phyloP scores from a whole-genome alignment of 1,140 invertebrate genomes.

The Platyscapa corneri region DNA sequence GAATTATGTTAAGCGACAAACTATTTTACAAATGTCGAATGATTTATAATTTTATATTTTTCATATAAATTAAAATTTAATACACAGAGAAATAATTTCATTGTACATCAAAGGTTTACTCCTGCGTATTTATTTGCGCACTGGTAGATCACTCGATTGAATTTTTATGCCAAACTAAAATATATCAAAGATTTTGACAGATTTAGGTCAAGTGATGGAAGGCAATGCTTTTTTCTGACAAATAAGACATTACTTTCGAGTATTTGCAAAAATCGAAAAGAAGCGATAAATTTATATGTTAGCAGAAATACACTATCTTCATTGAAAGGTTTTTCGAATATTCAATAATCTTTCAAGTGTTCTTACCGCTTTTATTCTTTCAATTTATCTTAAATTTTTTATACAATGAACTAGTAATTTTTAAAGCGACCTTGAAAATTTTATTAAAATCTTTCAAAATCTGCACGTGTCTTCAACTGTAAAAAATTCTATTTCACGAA shows the following conservation, averaged over 20 bases:
- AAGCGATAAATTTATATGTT: neutral
- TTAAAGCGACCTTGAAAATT: too few relatives aligned
- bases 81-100: too few relatives aligned
- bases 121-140: slow-evolving; percentile 50
- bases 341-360: neutral
- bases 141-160: slow-evolving; percentile 45
- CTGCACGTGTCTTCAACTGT: too few relatives aligned
- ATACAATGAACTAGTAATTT: too few relatives aligned
- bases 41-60: too few relatives aligned
- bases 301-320: neutral
- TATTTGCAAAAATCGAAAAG: neutral
- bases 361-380: neutral
- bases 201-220: slow-evolving; percentile 35
- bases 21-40: too few relatives aligned
- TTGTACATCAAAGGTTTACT: neutral
- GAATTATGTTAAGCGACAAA: too few relatives aligned
- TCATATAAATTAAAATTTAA: too few relatives aligned
- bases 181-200: slow-evolving; percentile 13
- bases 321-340: neutral
- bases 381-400: too few relatives aligned
- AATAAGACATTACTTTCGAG: neutral
- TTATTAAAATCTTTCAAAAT: too few relatives aligned
- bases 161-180: slow-evolving; percentile 2
- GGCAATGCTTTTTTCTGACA: neutral
- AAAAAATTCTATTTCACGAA: too few relatives aligned